Percentiles rank a stretch among this genome's conserved stretches.
Evolutionary conservation across 2,113 vertebrate species (phyloP).

Genomic region (Vidua macroura): DNA sequence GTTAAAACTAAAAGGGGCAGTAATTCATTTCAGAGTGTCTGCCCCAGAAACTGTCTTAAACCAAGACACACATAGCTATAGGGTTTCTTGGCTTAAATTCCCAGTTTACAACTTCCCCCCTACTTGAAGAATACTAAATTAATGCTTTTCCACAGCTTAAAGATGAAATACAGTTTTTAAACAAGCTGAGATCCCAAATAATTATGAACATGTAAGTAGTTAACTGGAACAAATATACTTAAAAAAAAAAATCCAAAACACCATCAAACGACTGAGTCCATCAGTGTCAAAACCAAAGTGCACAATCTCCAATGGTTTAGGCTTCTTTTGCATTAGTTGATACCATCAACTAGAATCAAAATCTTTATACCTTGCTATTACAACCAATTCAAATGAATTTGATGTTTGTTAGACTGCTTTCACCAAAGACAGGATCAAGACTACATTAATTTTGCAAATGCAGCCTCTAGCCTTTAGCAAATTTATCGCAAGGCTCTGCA

Average conservation of each 20-base stretch:
- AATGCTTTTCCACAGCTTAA: neutral
- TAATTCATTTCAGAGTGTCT: neutral
- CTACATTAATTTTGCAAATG: neutral
- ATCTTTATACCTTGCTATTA: neutral
- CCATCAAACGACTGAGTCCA: neutral
- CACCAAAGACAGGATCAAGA: neutral
- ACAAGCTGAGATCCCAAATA: conserved; percentile 2
- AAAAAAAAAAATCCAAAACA: neutral
- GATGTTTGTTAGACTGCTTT: neutral
- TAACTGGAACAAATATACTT: neutral
- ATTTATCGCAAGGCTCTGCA: neutral
- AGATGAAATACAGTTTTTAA: neutral
- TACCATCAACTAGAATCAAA: neutral
- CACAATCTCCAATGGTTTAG: neutral
- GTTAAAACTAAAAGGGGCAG: neutral
- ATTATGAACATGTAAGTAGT: neutral
- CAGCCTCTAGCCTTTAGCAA: neutral
- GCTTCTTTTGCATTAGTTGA: neutral
- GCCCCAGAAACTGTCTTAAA: neutral
- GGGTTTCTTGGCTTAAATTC: neutral
- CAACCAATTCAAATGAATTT: neutral
- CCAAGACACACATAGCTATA: neutral
- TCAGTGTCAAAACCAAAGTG: neutral
- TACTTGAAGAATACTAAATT: neutral
- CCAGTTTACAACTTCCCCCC: neutral